Evolutionary conservation across 2,113 vertebrate genomes (phyloP), one percentile per base, ranked within the genome.

Genomic region (Cettia cetti): DNA sequence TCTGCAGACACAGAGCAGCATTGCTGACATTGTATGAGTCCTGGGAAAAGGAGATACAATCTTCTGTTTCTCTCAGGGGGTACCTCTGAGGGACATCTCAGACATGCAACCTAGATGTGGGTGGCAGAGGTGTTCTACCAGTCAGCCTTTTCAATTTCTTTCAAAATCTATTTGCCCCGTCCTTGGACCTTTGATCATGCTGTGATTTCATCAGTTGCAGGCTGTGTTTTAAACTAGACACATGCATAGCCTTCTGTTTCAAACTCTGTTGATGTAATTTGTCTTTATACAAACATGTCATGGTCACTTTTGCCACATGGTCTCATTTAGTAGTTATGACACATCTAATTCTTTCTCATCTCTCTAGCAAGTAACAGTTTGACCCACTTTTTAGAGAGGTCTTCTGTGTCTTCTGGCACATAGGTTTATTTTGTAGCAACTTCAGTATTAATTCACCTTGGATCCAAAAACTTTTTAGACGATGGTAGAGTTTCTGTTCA

Each of bases 321-420:
- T 83, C 68, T 81, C n/a, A 52, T 92, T 92, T 90, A 94, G 72
- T 68, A 44, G 35, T 66, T 93, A 78, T 89, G 86, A 94, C 91
- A 83, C 35, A 75, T 81, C 68, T 87, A 91, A 91, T 88, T 82
- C 84, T 94, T 92, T 85, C 90, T 87, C 53, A 90, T 91, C 95
- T 91, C 33, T 82, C 39, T 47, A 85, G 59, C 57, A 76, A 76
- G 57, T 69, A 85, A 57, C 57, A 71, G 40, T 79, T 76, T 95
- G 61, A 91, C 74, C 30, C 53, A 47, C n/a, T 72, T 69, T 95
- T 79, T 56, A 82, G 26, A 82, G 53, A 82, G 31, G 50, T 45
- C 71, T 85, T 28, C 42, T 53, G 10, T 75, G 44, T 89, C 70
- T 91, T 50, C 74, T 77, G 59, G 76, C 33, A 56, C 26, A 50